Base-by-base conservation (phyloP, 2,113 vertebrate species). In the Lepidothrix coronata region DNA sequence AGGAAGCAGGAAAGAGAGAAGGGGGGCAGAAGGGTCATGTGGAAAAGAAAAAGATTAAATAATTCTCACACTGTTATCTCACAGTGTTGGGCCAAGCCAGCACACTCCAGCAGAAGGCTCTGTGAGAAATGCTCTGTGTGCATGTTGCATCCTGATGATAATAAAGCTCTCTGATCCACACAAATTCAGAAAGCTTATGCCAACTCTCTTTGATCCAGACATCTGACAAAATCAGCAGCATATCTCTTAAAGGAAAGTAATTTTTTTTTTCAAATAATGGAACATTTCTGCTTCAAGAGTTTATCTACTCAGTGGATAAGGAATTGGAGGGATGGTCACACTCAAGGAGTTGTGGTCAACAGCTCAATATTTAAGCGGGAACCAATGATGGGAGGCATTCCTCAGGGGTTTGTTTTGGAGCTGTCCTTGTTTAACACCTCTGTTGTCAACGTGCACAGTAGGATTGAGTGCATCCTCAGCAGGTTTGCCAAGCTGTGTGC, bases 1-100 rank as follows among this genome's bases (percentile, higher is more conserved):
- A 77, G 11, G 13, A 66, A 89, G 87, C 10, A 30, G 39, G 8
- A 66, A 66, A 70, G n/a, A 46, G 31, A 22, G 19, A 28, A 49
- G 12, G 2, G 3, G 6, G 7, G 11, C 7, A 33, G 1, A 25
- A 12, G 5, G 6, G 21, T 19, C 68, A 3, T 61, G 39, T 31
- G 25, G 62, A 89, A 54, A 57, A 20, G 43, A 30, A 79, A 18
- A 30, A 28, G 7, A 59, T 8, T 8, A 30, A 57, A 70, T 82
- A 62, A 51, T 37, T 15, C 6, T 54, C 14, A 35, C 33, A 33
- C 58, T 63, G 39, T 31, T 25, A 43, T 16, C 43, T 27, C 35
- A 23, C 23, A 22, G 44, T 22, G 3, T 6, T 61, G 39, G 52
- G 28, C n/a, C 44, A 79, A 71, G 59, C 18, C 70, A 39, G 27